These are phyloP conservation scores for Mythimna vitellina DNA, from an alignment of 2,888 invertebrate species.

Conservation along the genomic window DNA sequence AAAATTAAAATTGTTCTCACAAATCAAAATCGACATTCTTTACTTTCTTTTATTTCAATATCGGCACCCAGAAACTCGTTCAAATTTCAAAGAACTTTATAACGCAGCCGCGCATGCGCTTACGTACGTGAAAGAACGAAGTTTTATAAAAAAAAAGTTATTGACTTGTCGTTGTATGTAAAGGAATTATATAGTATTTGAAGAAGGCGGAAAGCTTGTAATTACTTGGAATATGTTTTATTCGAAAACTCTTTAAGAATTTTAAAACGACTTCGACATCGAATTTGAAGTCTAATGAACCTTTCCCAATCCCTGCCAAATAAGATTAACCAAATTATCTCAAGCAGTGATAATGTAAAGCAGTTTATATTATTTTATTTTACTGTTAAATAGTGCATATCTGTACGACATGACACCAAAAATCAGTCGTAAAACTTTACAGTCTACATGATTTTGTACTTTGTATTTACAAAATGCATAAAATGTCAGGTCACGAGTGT, in stretches of 20 bases:
- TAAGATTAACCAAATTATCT: not conserved
- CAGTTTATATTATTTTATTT: too few species aligned
- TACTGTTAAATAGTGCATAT: not conserved
- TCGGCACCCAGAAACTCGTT: slow-evolving; percentile 45
- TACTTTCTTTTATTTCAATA: slow-evolving; percentile 45
- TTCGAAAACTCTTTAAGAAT: slow-evolving; percentile 16
- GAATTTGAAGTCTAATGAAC: not conserved
- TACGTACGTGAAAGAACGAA: slow-evolving; percentile 47
- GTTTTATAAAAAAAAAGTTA: slow-evolving; percentile 50
- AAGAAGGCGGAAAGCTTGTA: slow-evolving; percentile 55
- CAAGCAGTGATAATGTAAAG: too few species aligned
- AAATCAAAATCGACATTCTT: slow-evolving; percentile 25
- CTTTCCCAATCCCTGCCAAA: not conserved
- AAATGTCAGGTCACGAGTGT: slow-evolving; percentile 31
- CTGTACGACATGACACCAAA: not conserved
- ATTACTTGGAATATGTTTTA: slow-evolving; percentile 44
- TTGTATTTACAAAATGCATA: slow-evolving; percentile 10
- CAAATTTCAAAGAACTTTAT: slow-evolving; percentile 58
- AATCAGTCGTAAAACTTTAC: not conserved
- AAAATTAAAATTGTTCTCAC: not conserved
- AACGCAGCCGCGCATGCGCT: slow-evolving; percentile 39
- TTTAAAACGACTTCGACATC: not conserved
- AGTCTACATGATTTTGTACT: slow-evolving; percentile 6
- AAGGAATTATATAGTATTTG: slow-evolving; percentile 49
- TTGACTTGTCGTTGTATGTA: slow-evolving; percentile 42